Base-by-base conservation (phyloP, 1,140 invertebrate genomes). In the Trachymyrmex septentrionalis region DNA sequence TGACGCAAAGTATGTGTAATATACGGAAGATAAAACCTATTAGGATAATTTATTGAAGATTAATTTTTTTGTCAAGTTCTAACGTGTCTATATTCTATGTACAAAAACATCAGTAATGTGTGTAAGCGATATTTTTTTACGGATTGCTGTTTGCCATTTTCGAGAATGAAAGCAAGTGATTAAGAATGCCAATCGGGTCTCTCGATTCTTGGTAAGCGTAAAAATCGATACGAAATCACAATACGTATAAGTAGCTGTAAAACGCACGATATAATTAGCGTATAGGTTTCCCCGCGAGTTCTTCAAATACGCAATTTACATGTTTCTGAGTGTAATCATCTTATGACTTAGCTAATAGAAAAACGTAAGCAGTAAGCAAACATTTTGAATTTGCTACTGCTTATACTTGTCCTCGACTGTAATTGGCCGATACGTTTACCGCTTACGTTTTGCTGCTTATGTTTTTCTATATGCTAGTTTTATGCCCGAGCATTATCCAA, bases 81-180 rank as follows among this genome's bases (percentile, higher is more conserved):
- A 77, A 24, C 14, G 16, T 44, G 27, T 75, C 34, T 30, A n/a
- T 63, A 50, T 53, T 24, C 38, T 19, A 64, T 10, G 3, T 77
- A 38, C 9, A 30, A 21, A 9, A 14, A 55, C 16, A 24, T 30
- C n/a, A n/a, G n/a, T 50, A 14, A 53, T 34, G 63, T 77, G 48
- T 66, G 53, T 84, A 50, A 67, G 63, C 21, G 64, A 72, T 75
- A 85, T 57, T 7, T 59, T 84, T 75, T 87, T 75, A 61, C n/a
- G 53, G 44, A 77, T 44, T 55, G 53, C 21, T 44, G 53, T 5
- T 44, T 71, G 61, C 48, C 48, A 38, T 67, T 69, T 38, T 38
- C 57, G n/a, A 69, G 14, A 64, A 7, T 30, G 44, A 10, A 75
- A 61, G 34, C 34, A 24, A 24, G 30, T 30, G 63, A 38, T 21